Evolutionary conservation across 2,888 invertebrate species (phyloP).

Genomic region (Dinocampus coccinellae): DNA sequence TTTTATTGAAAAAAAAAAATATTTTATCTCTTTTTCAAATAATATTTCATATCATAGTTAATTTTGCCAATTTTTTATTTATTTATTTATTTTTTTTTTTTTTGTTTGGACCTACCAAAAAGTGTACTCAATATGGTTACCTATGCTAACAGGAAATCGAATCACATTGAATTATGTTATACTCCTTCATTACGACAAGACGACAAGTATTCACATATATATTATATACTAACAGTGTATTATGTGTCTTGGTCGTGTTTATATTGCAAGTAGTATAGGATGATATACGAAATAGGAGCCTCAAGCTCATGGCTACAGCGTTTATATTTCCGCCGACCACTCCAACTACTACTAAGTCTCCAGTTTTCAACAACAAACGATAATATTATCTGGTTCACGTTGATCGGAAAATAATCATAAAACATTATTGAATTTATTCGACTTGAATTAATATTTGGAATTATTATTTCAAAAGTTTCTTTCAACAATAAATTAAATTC

Average conservation of each 20-base stretch:
- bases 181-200: constrained; percentile 38
- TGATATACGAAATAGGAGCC: constrained; percentile 46
- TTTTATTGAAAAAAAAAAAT: not conserved
- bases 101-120: not conserved
- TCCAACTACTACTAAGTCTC: too few relatives aligned
- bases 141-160: constrained; percentile 41
- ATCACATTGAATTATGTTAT: constrained; percentile 44
- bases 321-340: constrained; percentile 44
- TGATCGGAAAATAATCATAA: not conserved
- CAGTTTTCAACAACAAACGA: constrained; percentile 13
- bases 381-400: constrained; percentile 29
- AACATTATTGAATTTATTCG: not conserved
- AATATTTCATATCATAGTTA: not conserved
- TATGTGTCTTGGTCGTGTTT: constrained; percentile 19
- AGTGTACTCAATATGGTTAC: not conserved
- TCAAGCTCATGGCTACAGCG: constrained; percentile 30
- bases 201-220: not conserved
- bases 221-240: constrained; percentile 32
- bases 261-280: constrained; percentile 42
- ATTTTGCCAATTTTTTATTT: not conserved
- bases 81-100: not conserved
- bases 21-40: not conserved
- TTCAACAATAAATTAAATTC: not conserved
- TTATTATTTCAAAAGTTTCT: not conserved
- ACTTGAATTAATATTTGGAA: not conserved